A percentile compares a stretch with the other conserved stretches of the same genome.
phyloP scores from a whole-genome alignment of 1,140 invertebrate species.

The Leucophenga varia region DNA sequence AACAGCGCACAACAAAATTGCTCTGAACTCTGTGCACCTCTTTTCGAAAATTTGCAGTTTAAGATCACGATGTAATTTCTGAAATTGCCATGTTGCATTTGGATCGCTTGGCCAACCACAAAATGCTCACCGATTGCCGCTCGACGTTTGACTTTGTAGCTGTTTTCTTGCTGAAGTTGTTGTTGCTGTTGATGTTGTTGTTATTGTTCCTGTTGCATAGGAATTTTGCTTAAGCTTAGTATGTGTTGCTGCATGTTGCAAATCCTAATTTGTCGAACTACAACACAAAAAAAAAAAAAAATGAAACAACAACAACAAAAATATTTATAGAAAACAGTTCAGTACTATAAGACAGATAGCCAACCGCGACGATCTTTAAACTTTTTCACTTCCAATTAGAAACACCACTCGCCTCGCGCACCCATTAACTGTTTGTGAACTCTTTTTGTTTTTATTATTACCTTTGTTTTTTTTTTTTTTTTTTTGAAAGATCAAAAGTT shows the following conservation, averaged over 20 bases:
- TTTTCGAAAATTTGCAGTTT: conserved; percentile 46
- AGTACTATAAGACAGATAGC: too few species aligned
- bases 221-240: conserved; percentile 1
- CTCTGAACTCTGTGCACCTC: conserved; percentile 53
- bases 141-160: not conserved
- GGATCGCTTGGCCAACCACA: conserved; percentile 9
- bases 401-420: too few species aligned
- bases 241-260: not conserved
- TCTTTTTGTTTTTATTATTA: too few species aligned
- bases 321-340: too few species aligned
- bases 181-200: conserved; percentile 10
- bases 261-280: too few species aligned
- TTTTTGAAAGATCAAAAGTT: too few species aligned
- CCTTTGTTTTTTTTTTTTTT: too few species aligned
- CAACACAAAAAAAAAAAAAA: too few species aligned
- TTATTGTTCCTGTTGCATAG: conserved; percentile 15
- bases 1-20: conserved; percentile 39
- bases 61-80: conserved; percentile 56
- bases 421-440: too few species aligned
- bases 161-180: conserved; percentile 6
- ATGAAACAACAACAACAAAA: too few species aligned
- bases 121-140: conserved; percentile 18
- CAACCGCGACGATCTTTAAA: too few species aligned
- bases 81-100: conserved; percentile 49
- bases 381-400: too few species aligned